These are phyloP conservation scores for Heliopora coerulea DNA, from an alignment of 92 coral and sea anemone species.

Conservation along the genomic window DNA sequence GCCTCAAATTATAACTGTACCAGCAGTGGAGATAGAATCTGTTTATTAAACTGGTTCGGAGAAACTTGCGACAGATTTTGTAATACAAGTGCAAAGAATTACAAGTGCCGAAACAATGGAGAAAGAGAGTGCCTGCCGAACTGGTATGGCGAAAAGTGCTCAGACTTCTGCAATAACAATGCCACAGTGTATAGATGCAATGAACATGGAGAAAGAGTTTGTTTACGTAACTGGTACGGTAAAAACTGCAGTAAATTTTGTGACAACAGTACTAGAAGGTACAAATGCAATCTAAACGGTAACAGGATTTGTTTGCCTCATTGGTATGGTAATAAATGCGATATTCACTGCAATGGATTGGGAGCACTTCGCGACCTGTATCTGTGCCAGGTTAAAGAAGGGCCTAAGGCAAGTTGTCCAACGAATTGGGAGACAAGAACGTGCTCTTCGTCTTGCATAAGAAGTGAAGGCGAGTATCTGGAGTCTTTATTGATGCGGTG, in stretches of 20 bases:
- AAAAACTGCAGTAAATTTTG: conserved; percentile 4
- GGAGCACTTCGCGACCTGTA: neutral
- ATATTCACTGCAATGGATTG: neutral
- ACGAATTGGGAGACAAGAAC: neutral
- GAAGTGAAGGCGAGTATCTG: neutral
- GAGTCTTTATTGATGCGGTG: neutral
- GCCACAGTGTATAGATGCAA: conserved; percentile 34
- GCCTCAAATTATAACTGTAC: conserved; percentile 53
- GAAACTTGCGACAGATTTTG: conserved; percentile 11
- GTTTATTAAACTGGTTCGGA: conserved; percentile 20
- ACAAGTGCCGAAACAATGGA: conserved; percentile 57
- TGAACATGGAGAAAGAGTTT: conserved; percentile 39
- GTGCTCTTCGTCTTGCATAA: neutral
- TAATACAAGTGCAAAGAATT: conserved; percentile 44
- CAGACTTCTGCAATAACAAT: neutral
- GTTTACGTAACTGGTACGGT: conserved; percentile 74
- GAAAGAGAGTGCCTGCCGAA: conserved; percentile 46
- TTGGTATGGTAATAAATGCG: conserved; percentile 4
- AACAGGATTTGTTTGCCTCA: neutral
- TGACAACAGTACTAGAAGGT: conserved; percentile 12
- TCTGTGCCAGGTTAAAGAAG: conserved; percentile 18
- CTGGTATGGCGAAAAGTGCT: conserved; percentile 66
- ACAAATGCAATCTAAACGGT: neutral
- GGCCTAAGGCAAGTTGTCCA: neutral
- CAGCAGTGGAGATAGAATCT: neutral